Evolutionary conservation across 2,888 invertebrate genomes (phyloP), one percentile per base, ranked within the genome.

Genomic region (Cremastinae sp.): DNA sequence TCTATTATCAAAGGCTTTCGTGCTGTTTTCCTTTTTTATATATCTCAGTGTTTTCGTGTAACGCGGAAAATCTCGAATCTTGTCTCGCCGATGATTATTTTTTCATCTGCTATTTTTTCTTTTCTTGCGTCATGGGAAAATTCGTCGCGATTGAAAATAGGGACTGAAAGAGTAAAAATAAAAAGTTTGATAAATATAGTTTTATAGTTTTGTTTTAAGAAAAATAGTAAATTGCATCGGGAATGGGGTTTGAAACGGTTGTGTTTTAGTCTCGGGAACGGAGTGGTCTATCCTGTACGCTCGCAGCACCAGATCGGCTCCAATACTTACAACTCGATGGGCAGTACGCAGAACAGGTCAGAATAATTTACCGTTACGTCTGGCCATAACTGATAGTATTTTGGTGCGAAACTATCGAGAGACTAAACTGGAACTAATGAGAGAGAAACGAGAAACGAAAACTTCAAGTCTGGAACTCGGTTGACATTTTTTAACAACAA

Each of bases 271-370:
- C 93, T 94, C 92, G 96, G 97, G 91, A 96, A 97, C 91, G 97
- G 97, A 91, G 93, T 95, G 91, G 93, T 93, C 91, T 97, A 92
- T 93, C 95, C 95, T 85, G 95, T 95, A 90, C 94, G 95, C 86
- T 93, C 94, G 86, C 92, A 91, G 87, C 92, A 92, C 88, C 94
- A 95, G 90, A 92, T 92, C 89, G 92, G 92, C 85, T 91, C 91
- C 89, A 92, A 92, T 90, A 91, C 92, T 88, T 96, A 97, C 93
- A 94, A 96, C 91, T 96, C 96, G 85, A 96, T 96, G 96, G 96
- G 96, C 91, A 94, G 93, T 91, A 95, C 94, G 90, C 94, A 93
- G 90, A 93, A 94, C 92, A 95, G 95, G 94, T 95, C 94, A 94
- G 95, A 93, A 86, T 83, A 82, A 78, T 79, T 81, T 81, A 86